Percentiles rank a stretch among this genome's conserved stretches.
Evolutionary conservation across 2,797 vertebrate genomes (phyloP).

Genomic region (Sphenopsis melanotis): DNA sequence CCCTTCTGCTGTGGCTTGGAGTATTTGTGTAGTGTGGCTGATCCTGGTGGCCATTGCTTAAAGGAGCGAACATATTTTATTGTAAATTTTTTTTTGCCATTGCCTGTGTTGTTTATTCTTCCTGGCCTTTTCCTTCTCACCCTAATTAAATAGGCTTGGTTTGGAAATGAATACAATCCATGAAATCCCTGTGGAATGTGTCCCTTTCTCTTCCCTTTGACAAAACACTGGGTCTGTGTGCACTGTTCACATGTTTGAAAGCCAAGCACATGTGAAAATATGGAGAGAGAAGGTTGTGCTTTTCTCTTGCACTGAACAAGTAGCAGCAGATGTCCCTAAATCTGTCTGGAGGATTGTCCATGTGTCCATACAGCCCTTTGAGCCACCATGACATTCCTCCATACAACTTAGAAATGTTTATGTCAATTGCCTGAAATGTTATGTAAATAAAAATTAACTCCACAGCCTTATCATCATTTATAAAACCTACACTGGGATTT

Average conservation of each 20-base stretch:
- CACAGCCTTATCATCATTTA: neutral
- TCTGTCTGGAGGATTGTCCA: neutral
- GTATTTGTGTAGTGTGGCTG: neutral
- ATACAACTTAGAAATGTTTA: neutral
- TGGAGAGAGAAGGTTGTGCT: neutral
- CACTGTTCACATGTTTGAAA: neutral
- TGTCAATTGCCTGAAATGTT: neutral
- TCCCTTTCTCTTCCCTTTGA: neutral
- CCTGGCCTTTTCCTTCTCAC: neutral
- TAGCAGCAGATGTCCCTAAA: neutral
- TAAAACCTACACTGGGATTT: neutral
- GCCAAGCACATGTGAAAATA: neutral
- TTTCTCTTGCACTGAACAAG: neutral
- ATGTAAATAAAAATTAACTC: neutral
- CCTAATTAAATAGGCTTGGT: constrained; percentile 33
- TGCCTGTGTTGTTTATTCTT: neutral
- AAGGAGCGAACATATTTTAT: neutral
- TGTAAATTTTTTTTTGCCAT: neutral
- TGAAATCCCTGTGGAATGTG: neutral
- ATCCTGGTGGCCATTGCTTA: neutral
- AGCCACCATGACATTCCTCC: neutral
- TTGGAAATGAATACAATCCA: neutral
- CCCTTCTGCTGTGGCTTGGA: neutral
- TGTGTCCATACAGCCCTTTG: neutral
- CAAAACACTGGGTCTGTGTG: neutral